A percentile compares a stretch with the other conserved stretches of the same genome.
phyloP scores from a whole-genome alignment of 2,888 invertebrate genomes.

The Apamea anceps region DNA sequence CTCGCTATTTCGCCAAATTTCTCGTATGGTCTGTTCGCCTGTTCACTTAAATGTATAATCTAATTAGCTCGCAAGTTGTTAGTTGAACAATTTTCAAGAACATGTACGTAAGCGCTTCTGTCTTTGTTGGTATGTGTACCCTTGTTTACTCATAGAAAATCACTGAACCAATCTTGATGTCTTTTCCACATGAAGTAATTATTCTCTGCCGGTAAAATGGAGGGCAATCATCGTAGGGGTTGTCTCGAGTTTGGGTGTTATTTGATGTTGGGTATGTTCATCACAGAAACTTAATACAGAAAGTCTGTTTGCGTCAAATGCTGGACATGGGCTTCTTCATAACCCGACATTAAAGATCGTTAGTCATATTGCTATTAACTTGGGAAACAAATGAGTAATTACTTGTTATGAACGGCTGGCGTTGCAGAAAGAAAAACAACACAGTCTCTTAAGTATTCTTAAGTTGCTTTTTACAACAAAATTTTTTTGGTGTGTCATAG shows the following conservation, averaged over 20 bases:
- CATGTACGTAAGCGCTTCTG: slow-evolving; percentile 46
- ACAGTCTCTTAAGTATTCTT: background rate
- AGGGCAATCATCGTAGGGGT: slow-evolving; percentile 32
- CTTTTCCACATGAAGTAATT: slow-evolving; percentile 62
- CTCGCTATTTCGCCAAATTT: slow-evolving; percentile 29
- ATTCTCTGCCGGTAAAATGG: slow-evolving; percentile 30
- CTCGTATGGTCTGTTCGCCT: slow-evolving; percentile 42
- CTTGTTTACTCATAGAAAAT: slow-evolving; percentile 59
- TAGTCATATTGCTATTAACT: background rate
- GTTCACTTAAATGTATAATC: slow-evolving; percentile 59
- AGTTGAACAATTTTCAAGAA: slow-evolving; percentile 62
- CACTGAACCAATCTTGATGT: slow-evolving; percentile 62
- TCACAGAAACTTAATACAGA: slow-evolving; percentile 7
- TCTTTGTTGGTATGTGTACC: slow-evolving; percentile 53
- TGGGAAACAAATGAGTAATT: background rate
- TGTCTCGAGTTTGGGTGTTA: slow-evolving; percentile 31
- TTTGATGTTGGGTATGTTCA: slow-evolving; percentile 37
- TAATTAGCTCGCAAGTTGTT: slow-evolving; percentile 54
- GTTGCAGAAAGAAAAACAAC: background rate
- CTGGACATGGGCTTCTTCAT: background rate
- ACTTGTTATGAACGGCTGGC: background rate
- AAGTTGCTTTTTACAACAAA: background rate
- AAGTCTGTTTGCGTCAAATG: background rate
- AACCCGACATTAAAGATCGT: background rate
- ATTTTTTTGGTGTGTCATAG: background rate